Conservation (phyloP, 2,797 vertebrate species). For the Pogoniulus pusillus region DNA sequence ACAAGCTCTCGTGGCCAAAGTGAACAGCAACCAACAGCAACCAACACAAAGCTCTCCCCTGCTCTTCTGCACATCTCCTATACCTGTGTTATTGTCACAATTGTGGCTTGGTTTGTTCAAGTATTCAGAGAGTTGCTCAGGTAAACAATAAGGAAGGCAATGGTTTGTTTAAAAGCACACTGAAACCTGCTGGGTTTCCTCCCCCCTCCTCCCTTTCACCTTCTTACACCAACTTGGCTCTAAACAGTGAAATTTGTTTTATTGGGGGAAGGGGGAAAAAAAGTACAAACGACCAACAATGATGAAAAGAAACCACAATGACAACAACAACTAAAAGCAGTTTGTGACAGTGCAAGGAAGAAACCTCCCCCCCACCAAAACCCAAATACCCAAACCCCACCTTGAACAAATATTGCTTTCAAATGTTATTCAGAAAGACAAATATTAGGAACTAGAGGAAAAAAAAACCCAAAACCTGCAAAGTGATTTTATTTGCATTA, state of each 20-base stretch:
- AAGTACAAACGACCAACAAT: too few species aligned
- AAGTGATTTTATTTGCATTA: conserved; percentile 79
- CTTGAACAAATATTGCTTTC: conserved; percentile 79
- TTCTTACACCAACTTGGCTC: conserved; percentile 72
- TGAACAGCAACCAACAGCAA: conserved; percentile 68
- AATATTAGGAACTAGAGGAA: conserved; percentile 78
- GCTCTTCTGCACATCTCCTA: conserved; percentile 33
- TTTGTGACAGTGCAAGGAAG: conserved; percentile 76
- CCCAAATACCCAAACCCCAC: not conserved
- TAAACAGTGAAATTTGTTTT: conserved; percentile 67
- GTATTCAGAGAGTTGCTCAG: conserved; percentile 78
- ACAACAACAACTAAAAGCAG: conserved; percentile 66
- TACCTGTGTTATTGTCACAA: conserved; percentile 76
- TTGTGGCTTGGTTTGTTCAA: too few species aligned
- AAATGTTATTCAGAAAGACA: conserved; percentile 77
- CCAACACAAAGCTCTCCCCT: conserved; percentile 55
- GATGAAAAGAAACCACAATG: not conserved
- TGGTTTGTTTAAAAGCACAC: conserved; percentile 72
- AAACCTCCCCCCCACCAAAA: too few species aligned
- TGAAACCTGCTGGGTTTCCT: conserved; percentile 42
- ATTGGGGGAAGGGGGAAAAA: not conserved
- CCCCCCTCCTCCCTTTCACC: not conserved
- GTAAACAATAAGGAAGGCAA: conserved; percentile 80
- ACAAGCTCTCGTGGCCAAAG: conserved; percentile 68
- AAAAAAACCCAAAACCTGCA: conserved; percentile 20